Percentiles rank a stretch among this genome's conserved stretches.
Conservation (phyloP, 2,113 vertebrate species). For the Sterrhoptilus dennistouni region DNA sequence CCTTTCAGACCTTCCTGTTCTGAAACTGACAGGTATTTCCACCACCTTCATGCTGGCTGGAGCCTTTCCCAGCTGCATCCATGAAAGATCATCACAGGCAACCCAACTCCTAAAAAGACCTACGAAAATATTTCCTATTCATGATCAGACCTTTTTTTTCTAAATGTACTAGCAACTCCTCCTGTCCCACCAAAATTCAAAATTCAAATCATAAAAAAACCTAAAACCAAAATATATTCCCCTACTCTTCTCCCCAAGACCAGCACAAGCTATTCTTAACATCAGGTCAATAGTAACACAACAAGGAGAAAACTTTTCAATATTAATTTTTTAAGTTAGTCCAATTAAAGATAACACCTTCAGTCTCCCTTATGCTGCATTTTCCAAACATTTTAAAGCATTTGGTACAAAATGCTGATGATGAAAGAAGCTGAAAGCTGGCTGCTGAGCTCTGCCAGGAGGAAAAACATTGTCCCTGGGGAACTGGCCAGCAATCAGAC, state of each 20-base stretch:
- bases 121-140: neutral
- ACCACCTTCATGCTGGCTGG: neutral
- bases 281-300: constrained; percentile 46
- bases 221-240: neutral
- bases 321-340: constrained; percentile 73
- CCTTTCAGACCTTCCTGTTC: neutral
- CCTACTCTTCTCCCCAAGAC: neutral
- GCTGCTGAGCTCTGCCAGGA: constrained; percentile 43
- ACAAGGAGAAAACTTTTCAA: constrained; percentile 18
- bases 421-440: constrained; percentile 50
- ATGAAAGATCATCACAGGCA: neutral
- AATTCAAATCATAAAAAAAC: neutral
- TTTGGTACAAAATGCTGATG: constrained; percentile 63
- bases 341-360: constrained; percentile 70
- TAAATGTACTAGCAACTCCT: neutral
- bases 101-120: neutral
- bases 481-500: constrained; percentile 8
- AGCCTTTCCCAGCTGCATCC: neutral
- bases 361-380: constrained; percentile 62
- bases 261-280: constrained; percentile 1
- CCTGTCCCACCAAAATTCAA: neutral
- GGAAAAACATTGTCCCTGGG: constrained; percentile 34
- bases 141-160: neutral
- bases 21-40: neutral
- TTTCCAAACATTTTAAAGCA: constrained; percentile 68